Evolutionary conservation across 2,888 invertebrate genomes (phyloP), one percentile per base, ranked within the genome.

Genomic region (Trissolcus japonicus): DNA sequence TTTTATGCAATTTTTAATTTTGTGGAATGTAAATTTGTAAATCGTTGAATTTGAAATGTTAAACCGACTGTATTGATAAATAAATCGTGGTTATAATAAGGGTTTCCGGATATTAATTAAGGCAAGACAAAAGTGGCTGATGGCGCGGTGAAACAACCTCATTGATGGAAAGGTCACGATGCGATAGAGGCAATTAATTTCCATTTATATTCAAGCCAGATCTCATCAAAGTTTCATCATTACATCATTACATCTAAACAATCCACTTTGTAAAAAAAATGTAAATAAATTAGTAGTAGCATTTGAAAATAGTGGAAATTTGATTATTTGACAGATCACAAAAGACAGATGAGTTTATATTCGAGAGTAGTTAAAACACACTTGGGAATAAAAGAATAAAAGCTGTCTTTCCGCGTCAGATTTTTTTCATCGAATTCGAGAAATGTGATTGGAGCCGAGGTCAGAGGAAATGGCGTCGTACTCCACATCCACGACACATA

Each of bases 21-120:
- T 25, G 25, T 25, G 6, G 25, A 6, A 6, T 25, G 25, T 25
- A 9, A 0, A n/a, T n/a, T n/a, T n/a, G n/a, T n/a, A n/a, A 9
- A 35, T 35, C 16, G 46, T 14, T 46, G 3, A 46, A 14, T 14
- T 16, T 4, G 6, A 46, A 46, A 6, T 46, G 1, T 46, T 16
- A 16, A 46, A n/a, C 46, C 1, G 4, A 1, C 9, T 35, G 7
- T 11, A 29, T 1, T 6, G 29, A 29, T 35, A 11, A 35, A 35
- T 35, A 35, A 35, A 11, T 9, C 2, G 1, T 7, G 51, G 48
- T 65, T 55, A 73, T 65, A 54, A 57, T 73, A 25, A 60, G 60
- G 29, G 46, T 25, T 41, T 65, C 55, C 55, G 72, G 55, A 60
- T 54, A 73, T 73, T 73, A 73, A 73, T 65, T 73, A 66, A 73